Evolutionary conservation across 2,113 vertebrate genomes (phyloP).

Genomic region (Blennius ocellaris): DNA sequence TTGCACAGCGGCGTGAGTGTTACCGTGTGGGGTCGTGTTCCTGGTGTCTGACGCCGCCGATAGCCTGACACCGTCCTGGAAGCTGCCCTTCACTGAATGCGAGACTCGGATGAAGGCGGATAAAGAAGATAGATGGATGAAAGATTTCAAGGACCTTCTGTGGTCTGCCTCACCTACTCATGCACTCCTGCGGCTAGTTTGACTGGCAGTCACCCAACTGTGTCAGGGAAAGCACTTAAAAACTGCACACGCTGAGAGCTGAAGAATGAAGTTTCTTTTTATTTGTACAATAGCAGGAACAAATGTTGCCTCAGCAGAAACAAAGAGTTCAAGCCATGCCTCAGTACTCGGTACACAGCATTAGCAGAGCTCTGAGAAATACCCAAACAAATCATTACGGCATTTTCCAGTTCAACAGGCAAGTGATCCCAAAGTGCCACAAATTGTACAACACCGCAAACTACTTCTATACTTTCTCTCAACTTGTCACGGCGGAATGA

Average conservation of each 20-base stretch:
- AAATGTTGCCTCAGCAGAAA: constrained; percentile 35
- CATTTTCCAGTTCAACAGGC: neutral
- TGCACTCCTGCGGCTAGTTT: constrained; percentile 1
- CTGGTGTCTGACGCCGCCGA: too few relatives aligned
- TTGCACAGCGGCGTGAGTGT: too few relatives aligned
- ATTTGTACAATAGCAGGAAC: constrained; percentile 4
- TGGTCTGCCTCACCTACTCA: neutral
- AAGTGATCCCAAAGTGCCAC: neutral
- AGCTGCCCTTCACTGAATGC: too few relatives aligned
- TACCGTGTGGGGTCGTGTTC: too few relatives aligned
- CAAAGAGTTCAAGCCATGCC: constrained; percentile 10
- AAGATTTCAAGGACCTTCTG: too few relatives aligned
- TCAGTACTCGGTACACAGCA: constrained; percentile 2
- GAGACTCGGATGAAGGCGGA: too few relatives aligned
- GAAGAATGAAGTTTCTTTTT: constrained; percentile 14
- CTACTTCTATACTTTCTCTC: neutral
- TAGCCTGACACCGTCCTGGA: too few relatives aligned
- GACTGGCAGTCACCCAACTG: constrained; percentile 15
- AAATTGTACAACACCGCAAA: neutral
- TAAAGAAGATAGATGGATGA: too few relatives aligned
- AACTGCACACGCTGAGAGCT: neutral
- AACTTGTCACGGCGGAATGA: neutral
- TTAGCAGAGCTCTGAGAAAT: neutral
- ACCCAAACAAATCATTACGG: constrained; percentile 18
- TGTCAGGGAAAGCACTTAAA: constrained; percentile 10